Percentiles rank a stretch among this genome's conserved stretches.
Conservation (phyloP, 2,113 vertebrate genomes). For the Boulengeromyrus knoepffleri region DNA sequence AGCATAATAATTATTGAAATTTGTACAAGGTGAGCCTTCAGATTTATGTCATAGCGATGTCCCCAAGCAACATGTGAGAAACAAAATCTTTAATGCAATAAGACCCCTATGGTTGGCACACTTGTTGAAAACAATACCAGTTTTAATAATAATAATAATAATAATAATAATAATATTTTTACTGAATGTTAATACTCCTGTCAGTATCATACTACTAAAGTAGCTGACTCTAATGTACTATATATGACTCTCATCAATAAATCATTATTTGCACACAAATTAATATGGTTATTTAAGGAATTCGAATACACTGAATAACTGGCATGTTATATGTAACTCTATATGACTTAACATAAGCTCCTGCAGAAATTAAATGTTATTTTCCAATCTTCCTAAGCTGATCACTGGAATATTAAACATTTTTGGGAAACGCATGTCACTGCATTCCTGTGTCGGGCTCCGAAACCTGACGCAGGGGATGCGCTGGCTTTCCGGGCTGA, state of each 20-base stretch:
- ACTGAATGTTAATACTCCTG: not conserved
- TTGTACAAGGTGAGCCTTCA: not conserved
- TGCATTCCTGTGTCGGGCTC: not conserved
- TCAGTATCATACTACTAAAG: not conserved
- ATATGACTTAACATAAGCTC: not conserved
- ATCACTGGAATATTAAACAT: not conserved
- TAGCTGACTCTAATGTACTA: not conserved
- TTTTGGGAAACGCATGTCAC: not conserved
- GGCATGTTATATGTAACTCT: not conserved
- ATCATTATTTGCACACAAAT: conserved; percentile 10
- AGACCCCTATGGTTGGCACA: not conserved
- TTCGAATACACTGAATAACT: not conserved
- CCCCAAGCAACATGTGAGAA: not conserved
- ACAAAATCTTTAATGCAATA: not conserved
- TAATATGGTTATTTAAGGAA: not conserved
- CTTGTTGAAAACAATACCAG: not conserved
- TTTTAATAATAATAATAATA: not conserved
- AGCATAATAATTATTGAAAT: not conserved
- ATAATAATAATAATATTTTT: not conserved
- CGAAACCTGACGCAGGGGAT: not conserved
- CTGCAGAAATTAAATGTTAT: not conserved
- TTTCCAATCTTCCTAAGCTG: not conserved
- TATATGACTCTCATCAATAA: not conserved
- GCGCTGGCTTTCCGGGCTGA: not conserved
- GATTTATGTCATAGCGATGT: not conserved